phyloP scores from a whole-genome alignment of 92 coral and sea anemone species.

The Diadumene lineata region DNA sequence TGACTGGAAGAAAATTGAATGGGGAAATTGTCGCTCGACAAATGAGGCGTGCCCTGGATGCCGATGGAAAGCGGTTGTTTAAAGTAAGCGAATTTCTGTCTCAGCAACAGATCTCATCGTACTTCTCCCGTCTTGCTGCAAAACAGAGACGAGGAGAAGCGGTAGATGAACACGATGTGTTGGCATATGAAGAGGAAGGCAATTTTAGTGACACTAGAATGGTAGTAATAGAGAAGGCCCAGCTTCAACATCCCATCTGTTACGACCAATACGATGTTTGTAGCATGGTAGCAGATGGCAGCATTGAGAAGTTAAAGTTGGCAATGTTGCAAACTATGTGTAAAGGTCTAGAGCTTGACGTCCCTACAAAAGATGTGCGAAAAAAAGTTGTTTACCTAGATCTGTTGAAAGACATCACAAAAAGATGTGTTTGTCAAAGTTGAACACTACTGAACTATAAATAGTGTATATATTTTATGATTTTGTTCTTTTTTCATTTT shows the following conservation, averaged over 20 bases:
- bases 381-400: constrained; percentile 27
- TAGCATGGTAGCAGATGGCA: constrained; percentile 24
- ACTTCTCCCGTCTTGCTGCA: constrained; percentile 33
- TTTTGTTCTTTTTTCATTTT: too few species aligned
- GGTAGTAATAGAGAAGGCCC: neutral
- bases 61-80: constrained; percentile 28
- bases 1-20: constrained; percentile 26
- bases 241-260: constrained; percentile 33
- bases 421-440: neutral
- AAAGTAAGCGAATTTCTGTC: constrained; percentile 23
- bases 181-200: constrained; percentile 31
- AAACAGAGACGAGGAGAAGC: neutral
- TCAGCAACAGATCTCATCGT: constrained; percentile 25
- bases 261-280: constrained; percentile 44
- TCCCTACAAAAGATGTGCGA: constrained; percentile 24
- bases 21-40: constrained; percentile 27
- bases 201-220: constrained; percentile 37
- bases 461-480: too few species aligned
- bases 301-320: constrained; percentile 19
- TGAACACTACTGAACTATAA: too few species aligned
- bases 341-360: constrained; percentile 26
- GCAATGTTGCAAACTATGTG: constrained; percentile 42
- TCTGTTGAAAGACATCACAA: constrained; percentile 17
- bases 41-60: constrained; percentile 33
- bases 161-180: constrained; percentile 21